Evolutionary conservation across 2,113 vertebrate species (phyloP), one percentile per base, ranked within the genome.

Genomic region (Rhagologus leucostigma): DNA sequence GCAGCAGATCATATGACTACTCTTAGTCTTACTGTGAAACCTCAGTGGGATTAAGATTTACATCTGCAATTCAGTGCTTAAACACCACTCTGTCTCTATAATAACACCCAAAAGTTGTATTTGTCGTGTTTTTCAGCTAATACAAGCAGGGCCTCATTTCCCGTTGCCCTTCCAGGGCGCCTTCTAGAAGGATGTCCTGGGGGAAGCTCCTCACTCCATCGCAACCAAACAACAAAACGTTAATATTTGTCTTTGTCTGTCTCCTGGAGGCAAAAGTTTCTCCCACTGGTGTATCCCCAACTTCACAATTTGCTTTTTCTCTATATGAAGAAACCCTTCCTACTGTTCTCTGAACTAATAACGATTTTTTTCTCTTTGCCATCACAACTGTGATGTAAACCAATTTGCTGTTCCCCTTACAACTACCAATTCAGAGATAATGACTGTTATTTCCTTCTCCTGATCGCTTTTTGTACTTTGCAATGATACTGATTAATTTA

Each of bases 91-190:
- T 60, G 4, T 47, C 44, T 85, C 41, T 69, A 11, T 4, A 73
- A 52, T 55, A 80, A 67, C 37, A 82, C 11, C 12, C 7, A 10
- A 22, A 49, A n/a, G 7, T 32, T 60, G 13, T 35, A 49, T 50
- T 63, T 73, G 33, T 55, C 3, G 1, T 74, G 29, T 52, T 87
- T 87, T 83, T 62, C 50, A 70, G 37, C 32, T 70, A 42, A 33
- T 21, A 33, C 0, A 0, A 53, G 12, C 39, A 77, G 8, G 13
- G 3, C 13, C 23, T 67, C 16, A 3, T 74, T 33, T 84, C 55
- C 30, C 39, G 18, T 3, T 80, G 30, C 37, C 55, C 35, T 84
- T 74, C 7, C 47, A 80, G 30, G 22, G 20, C 3, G 73, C 20
- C 35, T 74, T 77, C 62, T 79, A 33, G 46, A 29, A 77, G 15